Evolutionary conservation across 2,797 vertebrate genomes (phyloP).

Genomic region (Chelmon rostratus): DNA sequence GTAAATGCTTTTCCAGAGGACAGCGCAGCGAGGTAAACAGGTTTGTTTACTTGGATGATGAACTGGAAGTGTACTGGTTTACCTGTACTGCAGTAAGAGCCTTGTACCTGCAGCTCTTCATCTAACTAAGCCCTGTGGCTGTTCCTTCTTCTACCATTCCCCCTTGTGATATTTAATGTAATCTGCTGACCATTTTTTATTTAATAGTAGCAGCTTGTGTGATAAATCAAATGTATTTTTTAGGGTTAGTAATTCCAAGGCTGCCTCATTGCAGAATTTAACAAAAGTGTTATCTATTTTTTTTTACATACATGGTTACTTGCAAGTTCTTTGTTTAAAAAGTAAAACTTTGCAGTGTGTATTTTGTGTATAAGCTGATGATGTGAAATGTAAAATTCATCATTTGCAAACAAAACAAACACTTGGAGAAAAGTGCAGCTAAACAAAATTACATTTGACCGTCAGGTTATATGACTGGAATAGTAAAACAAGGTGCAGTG

Average conservation of each 20-base stretch:
- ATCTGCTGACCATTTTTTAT: neutral
- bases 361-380: neutral
- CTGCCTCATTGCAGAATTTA: neutral
- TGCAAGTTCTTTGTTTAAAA: neutral
- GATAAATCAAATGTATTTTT: neutral
- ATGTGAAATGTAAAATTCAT: too few relatives aligned
- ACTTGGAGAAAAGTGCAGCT: neutral
- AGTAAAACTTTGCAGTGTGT: neutral
- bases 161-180: neutral
- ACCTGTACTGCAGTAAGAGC: neutral
- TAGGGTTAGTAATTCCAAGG: neutral
- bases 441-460: neutral
- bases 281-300: neutral
- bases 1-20: neutral
- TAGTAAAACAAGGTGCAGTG: neutral
- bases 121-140: too few relatives aligned
- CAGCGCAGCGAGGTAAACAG: neutral
- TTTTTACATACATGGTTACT: neutral
- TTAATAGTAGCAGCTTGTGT: neutral
- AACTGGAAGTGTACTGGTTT: neutral
- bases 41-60: neutral
- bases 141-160: neutral
- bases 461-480: neutral
- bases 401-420: neutral
- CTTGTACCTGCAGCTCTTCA: neutral